These are phyloP conservation scores for Asteroscopus sphinx DNA, from an alignment of 2,888 invertebrate genomes.

Conservation along the genomic window DNA sequence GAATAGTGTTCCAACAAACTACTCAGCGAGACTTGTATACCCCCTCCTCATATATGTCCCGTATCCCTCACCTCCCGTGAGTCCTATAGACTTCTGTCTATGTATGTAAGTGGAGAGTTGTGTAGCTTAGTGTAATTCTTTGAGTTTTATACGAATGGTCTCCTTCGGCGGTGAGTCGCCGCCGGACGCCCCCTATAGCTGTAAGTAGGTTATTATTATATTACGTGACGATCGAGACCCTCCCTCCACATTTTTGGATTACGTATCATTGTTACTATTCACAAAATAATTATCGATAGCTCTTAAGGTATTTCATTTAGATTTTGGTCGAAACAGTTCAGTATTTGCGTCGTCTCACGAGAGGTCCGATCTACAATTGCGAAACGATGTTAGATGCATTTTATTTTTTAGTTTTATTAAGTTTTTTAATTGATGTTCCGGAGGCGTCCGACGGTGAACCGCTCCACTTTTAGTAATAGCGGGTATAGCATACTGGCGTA, in stretches of 20 bases:
- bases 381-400: conserved; percentile 75
- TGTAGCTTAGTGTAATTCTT: conserved; percentile 75
- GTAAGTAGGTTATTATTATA: conserved; percentile 77
- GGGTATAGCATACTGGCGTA: conserved; percentile 85
- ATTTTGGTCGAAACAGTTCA: conserved; percentile 62
- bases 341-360: conserved; percentile 70
- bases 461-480: conserved; percentile 71
- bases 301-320: conserved; percentile 60
- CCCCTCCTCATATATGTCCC: conserved; percentile 42
- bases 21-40: conserved; percentile 80
- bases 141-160: conserved; percentile 65
- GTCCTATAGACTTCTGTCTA: conserved; percentile 61
- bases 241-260: conserved; percentile 34
- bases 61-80: conserved; percentile 46
- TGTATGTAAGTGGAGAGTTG: conserved; percentile 68
- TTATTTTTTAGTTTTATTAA: conserved; percentile 75
- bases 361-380: conserved; percentile 71
- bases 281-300: conserved; percentile 69
- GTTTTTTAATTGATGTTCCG: conserved; percentile 68
- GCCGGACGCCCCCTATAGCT: conserved; percentile 74
- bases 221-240: conserved; percentile 67
- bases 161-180: conserved; percentile 61
- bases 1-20: conserved; percentile 86
- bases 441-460: conserved; percentile 74
- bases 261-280: conserved; percentile 52